These are phyloP conservation scores for Drosophila setifemur DNA, from an alignment of 1,140 invertebrate genomes.

Conservation along the genomic window DNA sequence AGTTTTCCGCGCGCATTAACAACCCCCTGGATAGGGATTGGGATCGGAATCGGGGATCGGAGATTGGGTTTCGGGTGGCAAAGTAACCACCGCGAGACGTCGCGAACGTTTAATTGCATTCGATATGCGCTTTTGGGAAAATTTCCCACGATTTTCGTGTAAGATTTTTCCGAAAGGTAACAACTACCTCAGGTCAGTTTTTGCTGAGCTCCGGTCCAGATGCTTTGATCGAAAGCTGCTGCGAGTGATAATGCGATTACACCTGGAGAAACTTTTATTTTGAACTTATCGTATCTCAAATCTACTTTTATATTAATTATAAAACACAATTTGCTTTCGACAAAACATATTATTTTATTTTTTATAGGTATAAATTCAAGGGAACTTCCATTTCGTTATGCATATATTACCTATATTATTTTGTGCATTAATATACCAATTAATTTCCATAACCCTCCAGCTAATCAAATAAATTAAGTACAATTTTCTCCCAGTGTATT, in stretches of 20 bases:
- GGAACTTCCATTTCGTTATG: no score
- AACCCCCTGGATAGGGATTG: constrained; percentile 51
- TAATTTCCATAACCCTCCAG: no score
- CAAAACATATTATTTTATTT: no score
- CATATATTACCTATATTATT: no score
- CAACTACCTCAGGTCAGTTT: constrained; percentile 49
- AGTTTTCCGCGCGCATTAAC: constrained; percentile 54
- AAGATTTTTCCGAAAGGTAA: constrained; percentile 58
- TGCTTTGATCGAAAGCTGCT: constrained; percentile 54
- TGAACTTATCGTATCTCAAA: no score
- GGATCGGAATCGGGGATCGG: constrained; percentile 12
- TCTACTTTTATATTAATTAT: no score
- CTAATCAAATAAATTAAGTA: no score
- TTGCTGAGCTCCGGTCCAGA: constrained; percentile 38
- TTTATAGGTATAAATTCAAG: no score
- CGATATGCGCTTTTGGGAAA: constrained; percentile 77
- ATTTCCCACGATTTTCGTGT: constrained; percentile 76
- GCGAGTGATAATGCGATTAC: constrained; percentile 2
- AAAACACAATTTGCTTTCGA: no score
- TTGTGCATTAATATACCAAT: no score
- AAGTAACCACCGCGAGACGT: constrained; percentile 46
- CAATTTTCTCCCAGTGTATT: neutral
- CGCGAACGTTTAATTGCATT: constrained; percentile 75
- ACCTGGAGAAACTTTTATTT: neutral
- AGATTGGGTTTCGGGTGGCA: constrained; percentile 39